A percentile compares a stretch with the other conserved stretches of the same genome.
These are phyloP conservation scores for Rousettus leschenaultii DNA, from an alignment of 2,113 vertebrate species.

Conservation along the genomic window DNA sequence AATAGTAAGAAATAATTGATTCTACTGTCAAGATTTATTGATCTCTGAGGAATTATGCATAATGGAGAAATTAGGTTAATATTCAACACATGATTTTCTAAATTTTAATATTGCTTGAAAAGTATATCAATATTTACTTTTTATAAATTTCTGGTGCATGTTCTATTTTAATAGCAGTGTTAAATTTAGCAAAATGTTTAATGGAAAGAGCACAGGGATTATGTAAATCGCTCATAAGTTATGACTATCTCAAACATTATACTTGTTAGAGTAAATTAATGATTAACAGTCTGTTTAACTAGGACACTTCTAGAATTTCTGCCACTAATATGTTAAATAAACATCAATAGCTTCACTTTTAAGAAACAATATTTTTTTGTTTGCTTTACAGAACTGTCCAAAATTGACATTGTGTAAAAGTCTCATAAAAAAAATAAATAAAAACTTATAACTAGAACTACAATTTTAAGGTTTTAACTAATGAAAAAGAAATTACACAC, in stretches of 20 bases:
- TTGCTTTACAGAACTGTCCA: neutral
- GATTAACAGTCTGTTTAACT: constrained; percentile 31
- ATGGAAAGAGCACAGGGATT: constrained; percentile 45
- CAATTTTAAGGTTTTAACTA: constrained; percentile 2
- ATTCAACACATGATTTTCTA: constrained; percentile 20
- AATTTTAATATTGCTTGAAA: constrained; percentile 26
- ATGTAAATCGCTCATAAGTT: constrained; percentile 36
- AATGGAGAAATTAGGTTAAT: constrained; percentile 29
- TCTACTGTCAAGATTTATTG: neutral
- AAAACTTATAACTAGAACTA: neutral
- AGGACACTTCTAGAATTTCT: neutral
- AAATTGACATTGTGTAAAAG: neutral
- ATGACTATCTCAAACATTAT: constrained; percentile 21
- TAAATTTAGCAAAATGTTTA: constrained; percentile 54
- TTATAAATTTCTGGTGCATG: neutral
- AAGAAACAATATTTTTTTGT: neutral
- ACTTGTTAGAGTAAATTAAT: constrained; percentile 17
- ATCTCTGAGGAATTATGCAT: neutral
- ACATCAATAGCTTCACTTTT: neutral
- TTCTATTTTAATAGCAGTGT: constrained; percentile 45
- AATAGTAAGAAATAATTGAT: neutral
- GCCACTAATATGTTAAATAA: neutral
- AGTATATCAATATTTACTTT: constrained; percentile 18
- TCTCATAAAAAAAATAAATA: neutral
- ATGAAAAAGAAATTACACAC: neutral